These are phyloP conservation scores for Zaprionus obscuricornis DNA, from an alignment of 2,888 invertebrate species.

Conservation along the genomic window DNA sequence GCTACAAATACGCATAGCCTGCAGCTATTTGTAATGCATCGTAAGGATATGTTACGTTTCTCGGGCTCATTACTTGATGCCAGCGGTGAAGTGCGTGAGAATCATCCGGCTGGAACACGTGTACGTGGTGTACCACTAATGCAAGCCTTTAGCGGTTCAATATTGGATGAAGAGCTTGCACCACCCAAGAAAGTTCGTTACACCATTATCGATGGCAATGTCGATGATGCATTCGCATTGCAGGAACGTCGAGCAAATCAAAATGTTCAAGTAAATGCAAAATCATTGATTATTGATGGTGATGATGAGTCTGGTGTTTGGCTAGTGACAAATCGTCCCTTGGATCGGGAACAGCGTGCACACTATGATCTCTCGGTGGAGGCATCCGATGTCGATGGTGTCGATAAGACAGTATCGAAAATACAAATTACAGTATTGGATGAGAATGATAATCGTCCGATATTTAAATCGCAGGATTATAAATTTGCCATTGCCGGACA, in stretches of 20 bases:
- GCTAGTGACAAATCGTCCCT: constrained; percentile 89
- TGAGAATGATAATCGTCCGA: constrained; percentile 96
- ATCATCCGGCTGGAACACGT: constrained; percentile 88
- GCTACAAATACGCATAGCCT: constrained; percentile 91
- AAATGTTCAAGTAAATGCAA: constrained; percentile 62
- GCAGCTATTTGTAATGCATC: constrained; percentile 92
- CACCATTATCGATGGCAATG: constrained; percentile 91
- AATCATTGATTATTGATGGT: constrained; percentile 67
- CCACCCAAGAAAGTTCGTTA: constrained; percentile 87
- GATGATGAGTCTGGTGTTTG: constrained; percentile 88
- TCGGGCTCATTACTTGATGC: constrained; percentile 86
- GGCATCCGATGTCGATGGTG: constrained; percentile 91
- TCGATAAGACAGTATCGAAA: constrained; percentile 92
- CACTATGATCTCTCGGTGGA: constrained; percentile 90
- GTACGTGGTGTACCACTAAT: constrained; percentile 89
- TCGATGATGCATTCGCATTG: constrained; percentile 89
- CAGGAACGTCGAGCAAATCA: constrained; percentile 82
- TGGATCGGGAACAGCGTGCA: constrained; percentile 91
- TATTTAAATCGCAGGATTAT: constrained; percentile 91
- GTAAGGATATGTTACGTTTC: constrained; percentile 92
- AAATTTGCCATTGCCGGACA: constrained; percentile 90
- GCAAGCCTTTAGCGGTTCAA: constrained; percentile 87
- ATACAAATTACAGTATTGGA: constrained; percentile 91
- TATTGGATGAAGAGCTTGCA: constrained; percentile 60
- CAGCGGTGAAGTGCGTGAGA: constrained; percentile 90